phyloP scores from a whole-genome alignment of 2,113 vertebrate species.

The Pelmatolapia mariae region DNA sequence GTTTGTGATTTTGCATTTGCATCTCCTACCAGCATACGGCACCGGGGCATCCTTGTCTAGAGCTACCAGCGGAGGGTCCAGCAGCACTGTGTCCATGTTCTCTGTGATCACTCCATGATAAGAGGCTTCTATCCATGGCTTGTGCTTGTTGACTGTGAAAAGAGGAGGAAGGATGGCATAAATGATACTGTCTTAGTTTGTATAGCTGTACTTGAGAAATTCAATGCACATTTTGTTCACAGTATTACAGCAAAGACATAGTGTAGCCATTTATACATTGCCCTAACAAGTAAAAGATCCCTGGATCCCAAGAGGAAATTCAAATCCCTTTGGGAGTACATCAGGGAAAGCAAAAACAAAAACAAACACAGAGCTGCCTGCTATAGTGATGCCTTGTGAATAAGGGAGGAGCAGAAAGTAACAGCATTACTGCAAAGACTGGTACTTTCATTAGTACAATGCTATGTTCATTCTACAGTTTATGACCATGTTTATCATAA shows the following conservation, averaged over 20 bases:
- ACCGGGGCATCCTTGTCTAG: slow-evolving; percentile 94
- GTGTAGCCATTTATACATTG: background rate
- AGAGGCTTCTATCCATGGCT: slow-evolving; percentile 97
- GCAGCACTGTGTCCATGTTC: slow-evolving; percentile 91
- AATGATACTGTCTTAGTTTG: background rate
- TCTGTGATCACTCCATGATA: slow-evolving; percentile 97
- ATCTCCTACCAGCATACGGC: slow-evolving; percentile 86
- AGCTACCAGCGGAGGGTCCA: slow-evolving; percentile 95
- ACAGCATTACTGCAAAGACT: background rate
- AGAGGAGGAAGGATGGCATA: background rate
- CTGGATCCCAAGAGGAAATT: background rate
- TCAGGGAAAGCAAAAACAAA: background rate
- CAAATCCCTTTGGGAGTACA: background rate
- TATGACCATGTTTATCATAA: background rate
- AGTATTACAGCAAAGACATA: background rate
- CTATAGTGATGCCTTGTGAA: background rate
- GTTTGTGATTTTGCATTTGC: background rate
- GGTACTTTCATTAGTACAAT: background rate
- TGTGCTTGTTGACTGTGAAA: slow-evolving; percentile 92
- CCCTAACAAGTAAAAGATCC: background rate
- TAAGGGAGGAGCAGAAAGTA: background rate
- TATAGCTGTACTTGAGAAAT: background rate
- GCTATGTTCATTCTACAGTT: background rate
- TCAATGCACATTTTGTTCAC: background rate
- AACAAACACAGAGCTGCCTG: background rate